These are phyloP conservation scores for Astur gentilis DNA, from an alignment of 2,113 vertebrate genomes.

Conservation along the genomic window DNA sequence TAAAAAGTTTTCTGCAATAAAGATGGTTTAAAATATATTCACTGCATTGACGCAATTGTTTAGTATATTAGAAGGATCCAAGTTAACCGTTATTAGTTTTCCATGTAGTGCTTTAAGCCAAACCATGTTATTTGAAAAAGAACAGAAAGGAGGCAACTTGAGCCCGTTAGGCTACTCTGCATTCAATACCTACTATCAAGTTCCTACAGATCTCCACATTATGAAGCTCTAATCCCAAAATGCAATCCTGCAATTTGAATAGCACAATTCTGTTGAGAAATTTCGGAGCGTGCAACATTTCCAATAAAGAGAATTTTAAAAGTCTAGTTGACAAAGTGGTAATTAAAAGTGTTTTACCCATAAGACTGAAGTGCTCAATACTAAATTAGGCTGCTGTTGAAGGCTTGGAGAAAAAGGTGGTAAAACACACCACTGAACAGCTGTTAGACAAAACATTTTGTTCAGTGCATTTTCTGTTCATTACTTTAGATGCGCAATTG, in stretches of 20 bases:
- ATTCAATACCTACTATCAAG: slow-evolving; percentile 55
- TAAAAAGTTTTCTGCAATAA: slow-evolving; percentile 74
- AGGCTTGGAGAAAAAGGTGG: slow-evolving; percentile 74
- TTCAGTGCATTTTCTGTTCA: slow-evolving; percentile 72
- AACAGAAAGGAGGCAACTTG: slow-evolving; percentile 56
- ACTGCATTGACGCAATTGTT: slow-evolving; percentile 62
- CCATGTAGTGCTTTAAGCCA: slow-evolving; percentile 64
- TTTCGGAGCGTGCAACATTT: slow-evolving; percentile 68
- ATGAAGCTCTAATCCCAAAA: slow-evolving; percentile 64
- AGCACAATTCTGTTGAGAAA: slow-evolving; percentile 57
- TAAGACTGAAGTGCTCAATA: slow-evolving; percentile 67
- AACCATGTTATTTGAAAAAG: slow-evolving; percentile 57
- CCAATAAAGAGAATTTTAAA: slow-evolving; percentile 67
- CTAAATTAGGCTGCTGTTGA: slow-evolving; percentile 76
- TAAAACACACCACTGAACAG: slow-evolving; percentile 77
- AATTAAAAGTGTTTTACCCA: slow-evolving; percentile 76
- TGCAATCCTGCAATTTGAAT: slow-evolving; percentile 59
- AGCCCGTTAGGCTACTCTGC: slow-evolving; percentile 45
- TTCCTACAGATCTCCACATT: slow-evolving; percentile 66
- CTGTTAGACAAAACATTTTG: slow-evolving; percentile 76
- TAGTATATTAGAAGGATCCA: slow-evolving; percentile 63
- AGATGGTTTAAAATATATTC: slow-evolving; percentile 71
- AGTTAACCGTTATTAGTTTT: slow-evolving; percentile 63
- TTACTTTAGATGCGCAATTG: slow-evolving; percentile 68
- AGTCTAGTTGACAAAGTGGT: slow-evolving; percentile 71